Conservation (phyloP, 2,113 vertebrate species). For the Melanerpes formicivorus region DNA sequence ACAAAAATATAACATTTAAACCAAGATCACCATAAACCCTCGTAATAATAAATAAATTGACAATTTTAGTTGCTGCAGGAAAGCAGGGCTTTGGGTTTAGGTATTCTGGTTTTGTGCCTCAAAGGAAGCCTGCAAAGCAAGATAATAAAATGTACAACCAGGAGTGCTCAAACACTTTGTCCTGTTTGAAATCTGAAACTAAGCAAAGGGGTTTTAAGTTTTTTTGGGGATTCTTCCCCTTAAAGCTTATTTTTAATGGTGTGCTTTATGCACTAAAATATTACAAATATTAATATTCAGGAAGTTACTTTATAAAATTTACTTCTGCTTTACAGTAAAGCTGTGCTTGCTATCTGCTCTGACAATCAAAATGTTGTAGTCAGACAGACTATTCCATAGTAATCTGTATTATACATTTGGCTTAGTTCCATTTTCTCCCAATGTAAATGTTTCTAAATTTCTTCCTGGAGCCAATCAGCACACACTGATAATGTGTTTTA, state of each 20-base stretch:
- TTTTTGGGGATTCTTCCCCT: neutral
- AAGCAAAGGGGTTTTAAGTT: neutral
- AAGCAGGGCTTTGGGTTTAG: neutral
- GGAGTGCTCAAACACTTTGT: neutral
- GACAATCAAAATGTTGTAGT: neutral
- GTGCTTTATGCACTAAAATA: neutral
- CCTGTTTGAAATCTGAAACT: neutral
- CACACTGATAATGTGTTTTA: neutral
- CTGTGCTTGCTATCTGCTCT: neutral
- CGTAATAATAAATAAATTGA: neutral
- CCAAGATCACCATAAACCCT: neutral
- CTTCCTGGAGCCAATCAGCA: neutral
- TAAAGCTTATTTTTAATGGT: neutral
- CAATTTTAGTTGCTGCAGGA: neutral
- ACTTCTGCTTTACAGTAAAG: neutral
- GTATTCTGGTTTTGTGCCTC: neutral
- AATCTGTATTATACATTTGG: neutral
- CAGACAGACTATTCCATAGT: neutral
- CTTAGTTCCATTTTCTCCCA: neutral
- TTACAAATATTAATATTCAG: neutral
- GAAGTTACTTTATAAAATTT: neutral
- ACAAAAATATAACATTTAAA: neutral
- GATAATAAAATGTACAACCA: neutral
- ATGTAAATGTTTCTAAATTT: neutral
- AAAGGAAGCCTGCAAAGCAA: neutral